These are phyloP conservation scores for Doryteuthis pealeii DNA, from an alignment of 1,140 invertebrate species.

Conservation along the genomic window DNA sequence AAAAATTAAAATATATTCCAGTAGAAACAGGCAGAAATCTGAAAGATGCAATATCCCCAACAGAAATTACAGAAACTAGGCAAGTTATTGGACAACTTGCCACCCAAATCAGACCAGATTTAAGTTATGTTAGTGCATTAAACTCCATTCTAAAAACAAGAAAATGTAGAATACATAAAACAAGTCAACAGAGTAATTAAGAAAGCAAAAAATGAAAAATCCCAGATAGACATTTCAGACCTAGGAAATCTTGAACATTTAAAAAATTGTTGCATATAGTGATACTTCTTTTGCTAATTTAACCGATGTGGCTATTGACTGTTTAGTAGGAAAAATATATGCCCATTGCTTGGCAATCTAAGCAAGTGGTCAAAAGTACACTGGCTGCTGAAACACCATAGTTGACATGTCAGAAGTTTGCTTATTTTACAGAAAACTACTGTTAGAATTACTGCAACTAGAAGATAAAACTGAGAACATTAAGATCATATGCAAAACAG, in stretches of 20 bases:
- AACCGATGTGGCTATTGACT: not conserved
- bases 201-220: not conserved
- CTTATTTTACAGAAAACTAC: no score
- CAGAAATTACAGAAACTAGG: no score
- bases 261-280: not conserved
- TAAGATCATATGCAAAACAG: no score
- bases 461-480: no score
- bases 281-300: not conserved
- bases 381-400: not conserved
- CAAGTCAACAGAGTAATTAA: not conserved
- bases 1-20: no score
- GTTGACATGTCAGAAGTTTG: no score
- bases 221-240: not conserved
- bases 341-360: not conserved
- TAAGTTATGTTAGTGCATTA: not conserved
- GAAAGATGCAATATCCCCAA: no score
- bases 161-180: no score
- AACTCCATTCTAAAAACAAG: not conserved
- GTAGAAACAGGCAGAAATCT: no score
- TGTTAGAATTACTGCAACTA: no score
- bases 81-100: not conserved
- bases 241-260: not conserved
- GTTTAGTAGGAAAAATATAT: not conserved
- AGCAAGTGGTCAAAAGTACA: no score
- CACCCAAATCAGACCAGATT: not conserved